Evolutionary conservation across 1,140 invertebrate species (phyloP).

Genomic region (Drosophila leontia): DNA sequence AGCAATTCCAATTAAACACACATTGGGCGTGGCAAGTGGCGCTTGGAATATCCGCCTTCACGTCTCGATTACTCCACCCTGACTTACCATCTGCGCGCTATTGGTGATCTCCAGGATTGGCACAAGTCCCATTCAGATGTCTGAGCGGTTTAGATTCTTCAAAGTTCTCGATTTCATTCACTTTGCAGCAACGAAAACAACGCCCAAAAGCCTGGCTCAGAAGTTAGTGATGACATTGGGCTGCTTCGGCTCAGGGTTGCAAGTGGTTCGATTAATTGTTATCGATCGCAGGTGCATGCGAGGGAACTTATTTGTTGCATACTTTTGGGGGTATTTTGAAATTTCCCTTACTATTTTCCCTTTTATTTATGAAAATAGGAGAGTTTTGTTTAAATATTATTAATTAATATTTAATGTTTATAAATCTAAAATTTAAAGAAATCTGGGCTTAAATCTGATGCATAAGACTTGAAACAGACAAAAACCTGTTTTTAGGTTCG

Average conservation of each 20-base stretch:
- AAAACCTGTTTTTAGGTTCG: background rate
- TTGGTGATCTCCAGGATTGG: constrained; percentile 11
- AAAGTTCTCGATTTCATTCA: constrained; percentile 12
- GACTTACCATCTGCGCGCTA: constrained; percentile 64
- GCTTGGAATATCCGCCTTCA: background rate
- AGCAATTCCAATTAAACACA: constrained; percentile 46
- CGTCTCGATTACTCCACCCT: background rate
- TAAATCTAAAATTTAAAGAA: no score
- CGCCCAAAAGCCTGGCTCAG: constrained; percentile 76
- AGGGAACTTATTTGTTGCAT: background rate
- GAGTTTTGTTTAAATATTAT: background rate
- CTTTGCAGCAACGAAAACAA: constrained; percentile 61
- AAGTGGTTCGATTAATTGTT: background rate
- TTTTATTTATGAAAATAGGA: background rate
- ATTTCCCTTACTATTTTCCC: no score
- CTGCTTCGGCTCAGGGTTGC: constrained; percentile 11
- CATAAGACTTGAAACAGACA: no score
- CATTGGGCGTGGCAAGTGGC: constrained; percentile 68
- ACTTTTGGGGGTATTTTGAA: background rate
- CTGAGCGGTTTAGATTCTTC: background rate
- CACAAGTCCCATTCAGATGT: constrained; percentile 43
- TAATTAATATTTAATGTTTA: background rate
- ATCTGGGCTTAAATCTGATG: no score
- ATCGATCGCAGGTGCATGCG: constrained; percentile 14
- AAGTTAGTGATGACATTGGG: constrained; percentile 23